Evolutionary conservation across 2,888 invertebrate genomes (phyloP).

Genomic region (Lathronympha strigana): DNA sequence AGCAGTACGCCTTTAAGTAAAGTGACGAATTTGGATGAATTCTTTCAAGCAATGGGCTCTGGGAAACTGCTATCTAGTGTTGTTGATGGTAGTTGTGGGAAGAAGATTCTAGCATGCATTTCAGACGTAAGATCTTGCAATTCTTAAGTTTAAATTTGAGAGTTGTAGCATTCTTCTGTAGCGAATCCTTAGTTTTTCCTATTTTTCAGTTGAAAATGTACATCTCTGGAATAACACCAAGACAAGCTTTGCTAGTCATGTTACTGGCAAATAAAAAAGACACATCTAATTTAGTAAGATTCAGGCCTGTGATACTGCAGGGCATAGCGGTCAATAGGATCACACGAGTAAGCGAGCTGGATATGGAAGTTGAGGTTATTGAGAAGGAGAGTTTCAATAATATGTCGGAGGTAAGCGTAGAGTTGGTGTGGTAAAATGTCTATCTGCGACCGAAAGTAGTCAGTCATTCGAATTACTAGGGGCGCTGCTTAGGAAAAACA

Average conservation of each 20-base stretch:
- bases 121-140: constrained; percentile 57
- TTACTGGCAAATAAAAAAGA: constrained; percentile 72
- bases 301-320: constrained; percentile 66
- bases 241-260: constrained; percentile 68
- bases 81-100: constrained; percentile 58
- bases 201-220: constrained; percentile 68
- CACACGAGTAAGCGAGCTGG: constrained; percentile 67
- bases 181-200: too few relatives aligned
- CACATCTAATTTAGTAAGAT: constrained; percentile 64
- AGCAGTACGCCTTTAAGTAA: constrained; percentile 56
- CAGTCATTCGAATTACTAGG: too few relatives aligned
- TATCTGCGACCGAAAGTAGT: not conserved
- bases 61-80: constrained; percentile 58
- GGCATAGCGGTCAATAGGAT: constrained; percentile 76
- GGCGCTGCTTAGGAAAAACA: too few relatives aligned
- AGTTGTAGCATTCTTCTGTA: too few relatives aligned
- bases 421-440: not conserved
- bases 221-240: constrained; percentile 66
- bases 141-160: not conserved
- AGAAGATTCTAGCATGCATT: constrained; percentile 62
- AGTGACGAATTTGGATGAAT: constrained; percentile 69
- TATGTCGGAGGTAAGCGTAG: constrained; percentile 56
- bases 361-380: constrained; percentile 78
- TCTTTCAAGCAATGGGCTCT: constrained; percentile 66
- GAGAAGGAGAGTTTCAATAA: constrained; percentile 68